Evolutionary conservation across 1,140 invertebrate genomes (phyloP).

Genomic region (Trinorchestia longiramus): DNA sequence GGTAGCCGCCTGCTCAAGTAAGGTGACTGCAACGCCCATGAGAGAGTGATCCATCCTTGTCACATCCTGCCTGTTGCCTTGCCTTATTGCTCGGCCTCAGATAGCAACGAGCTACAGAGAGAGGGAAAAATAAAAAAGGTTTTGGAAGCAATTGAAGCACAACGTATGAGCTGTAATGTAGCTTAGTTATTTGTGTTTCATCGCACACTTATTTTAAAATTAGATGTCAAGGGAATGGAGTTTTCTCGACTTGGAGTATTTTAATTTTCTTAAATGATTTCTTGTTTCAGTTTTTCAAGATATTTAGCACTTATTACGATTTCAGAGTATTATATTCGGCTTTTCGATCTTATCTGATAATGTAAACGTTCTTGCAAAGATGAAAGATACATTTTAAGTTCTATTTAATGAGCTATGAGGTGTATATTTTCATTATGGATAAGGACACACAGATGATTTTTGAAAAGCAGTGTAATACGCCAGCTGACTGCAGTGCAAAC

Average conservation of each 20-base stretch:
- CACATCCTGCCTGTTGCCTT: background rate
- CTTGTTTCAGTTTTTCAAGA: background rate
- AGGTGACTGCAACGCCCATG: background rate
- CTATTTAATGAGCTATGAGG: background rate
- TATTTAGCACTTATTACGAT: background rate
- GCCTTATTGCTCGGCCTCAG: background rate
- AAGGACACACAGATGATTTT: background rate
- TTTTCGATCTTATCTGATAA: background rate
- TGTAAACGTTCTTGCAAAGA: background rate
- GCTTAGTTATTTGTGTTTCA: background rate
- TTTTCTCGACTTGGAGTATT: background rate
- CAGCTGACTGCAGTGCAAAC: background rate
- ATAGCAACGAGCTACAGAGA: background rate
- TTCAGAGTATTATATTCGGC: background rate
- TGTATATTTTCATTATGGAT: background rate
- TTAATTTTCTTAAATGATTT: background rate
- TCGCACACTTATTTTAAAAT: background rate
- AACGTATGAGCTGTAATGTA: background rate
- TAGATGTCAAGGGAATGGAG: background rate
- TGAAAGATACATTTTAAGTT: background rate
- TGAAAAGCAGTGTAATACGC: background rate
- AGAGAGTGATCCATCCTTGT: conserved; percentile 14
- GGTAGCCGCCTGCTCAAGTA: background rate
- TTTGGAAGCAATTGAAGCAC: background rate
- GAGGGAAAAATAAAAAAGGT: background rate